Conservation (phyloP, 1,140 invertebrate genomes). For the Dinothrombium tinctorium region DNA sequence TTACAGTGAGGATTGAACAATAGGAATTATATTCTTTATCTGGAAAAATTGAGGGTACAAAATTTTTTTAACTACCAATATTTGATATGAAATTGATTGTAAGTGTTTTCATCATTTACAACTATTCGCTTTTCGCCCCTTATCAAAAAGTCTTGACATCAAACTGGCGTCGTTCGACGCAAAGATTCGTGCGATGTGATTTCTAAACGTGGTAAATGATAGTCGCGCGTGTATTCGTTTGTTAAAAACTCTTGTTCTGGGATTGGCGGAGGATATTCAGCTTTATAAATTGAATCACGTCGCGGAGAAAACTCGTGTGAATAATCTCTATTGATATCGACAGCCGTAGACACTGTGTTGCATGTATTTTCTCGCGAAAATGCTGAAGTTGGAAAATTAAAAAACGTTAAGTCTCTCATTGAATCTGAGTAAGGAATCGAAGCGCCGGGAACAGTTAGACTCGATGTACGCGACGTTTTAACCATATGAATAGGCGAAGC, state of each 20-base stretch:
- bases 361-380: constrained; percentile 22
- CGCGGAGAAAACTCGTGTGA: background rate
- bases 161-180: constrained; percentile 1
- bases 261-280: background rate
- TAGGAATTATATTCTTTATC: no score
- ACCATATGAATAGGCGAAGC: constrained; percentile 10
- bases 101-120: no score
- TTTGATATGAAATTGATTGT: no score
- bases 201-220: background rate
- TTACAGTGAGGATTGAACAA: no score
- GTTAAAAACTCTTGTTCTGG: background rate
- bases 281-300: background rate
- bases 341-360: constrained; percentile 30
- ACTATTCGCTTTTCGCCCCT: no score
- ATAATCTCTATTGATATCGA: constrained; percentile 21
- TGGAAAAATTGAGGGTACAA: no score
- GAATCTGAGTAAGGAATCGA: constrained; percentile 14
- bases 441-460: constrained; percentile 3
- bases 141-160: no score
- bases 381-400: constrained; percentile 14
- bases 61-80: no score
- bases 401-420: constrained; percentile 17
- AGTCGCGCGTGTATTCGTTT: background rate
- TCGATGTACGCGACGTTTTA: background rate
- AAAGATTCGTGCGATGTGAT: background rate